Base-by-base conservation (phyloP, 2,113 vertebrate species). In the Pseudopipra pipra region DNA sequence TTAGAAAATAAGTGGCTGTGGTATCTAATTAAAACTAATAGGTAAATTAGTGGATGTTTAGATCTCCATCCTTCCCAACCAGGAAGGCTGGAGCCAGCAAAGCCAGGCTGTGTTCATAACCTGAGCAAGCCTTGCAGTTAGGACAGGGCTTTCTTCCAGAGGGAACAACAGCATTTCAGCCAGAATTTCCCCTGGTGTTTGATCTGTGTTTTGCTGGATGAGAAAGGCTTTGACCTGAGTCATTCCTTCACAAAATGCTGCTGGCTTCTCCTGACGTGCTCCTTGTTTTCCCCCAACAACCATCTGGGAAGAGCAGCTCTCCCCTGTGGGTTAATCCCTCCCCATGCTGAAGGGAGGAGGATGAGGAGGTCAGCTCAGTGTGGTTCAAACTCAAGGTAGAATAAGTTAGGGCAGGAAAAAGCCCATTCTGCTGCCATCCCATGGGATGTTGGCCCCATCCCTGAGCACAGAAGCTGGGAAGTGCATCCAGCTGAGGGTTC, bases 1-100 rank as follows among this genome's bases (percentile, higher is more conserved):
- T 94, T 79, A 94, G 87, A 95, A 97, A 97, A 97, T 88, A 96
- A 94, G 80, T 83, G 80, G 62, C 87, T 96, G 82, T 7, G 24
- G 70, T 61, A 8, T 87, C 76, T 95, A 96, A 97, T 97, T 97
- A 96, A 95, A 97, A 94, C 35, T 56, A 97, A 96, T 85, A 85
- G 93, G 81, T 97, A 97, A 97, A 98, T 97, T 97, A 96, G 91
- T 87, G 93, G 94, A 95, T 94, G 95, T 95, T 96, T 95, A 97
- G 94, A 96, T 93, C 25, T n/a, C 35, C 78, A 56, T 84, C 90
- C 79, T 94, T 92, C 79, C 83, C 81, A 79, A 87, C 59, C 73
- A 87, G 68, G 35, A 47, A 25, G 35, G 35, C 52, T 17, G 51
- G 43, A 79, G 58, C 54, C 91, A 95, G 85, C 81, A 46, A 81